phyloP scores from a whole-genome alignment of 2,797 vertebrate species.

The Vireo griseus region DNA sequence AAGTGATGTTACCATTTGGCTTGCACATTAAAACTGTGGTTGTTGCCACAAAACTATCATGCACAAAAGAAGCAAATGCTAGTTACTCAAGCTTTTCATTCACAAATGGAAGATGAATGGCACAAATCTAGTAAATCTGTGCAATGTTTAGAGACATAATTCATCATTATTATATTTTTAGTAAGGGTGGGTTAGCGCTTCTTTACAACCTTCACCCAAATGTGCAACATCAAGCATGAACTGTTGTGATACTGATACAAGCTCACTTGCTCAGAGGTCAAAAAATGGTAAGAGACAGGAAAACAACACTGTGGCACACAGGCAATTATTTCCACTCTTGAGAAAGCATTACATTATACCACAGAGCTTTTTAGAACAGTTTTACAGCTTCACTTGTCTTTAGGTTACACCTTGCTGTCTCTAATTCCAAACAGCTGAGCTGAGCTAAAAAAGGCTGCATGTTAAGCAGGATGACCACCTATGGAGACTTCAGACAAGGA shows the following conservation, averaged over 20 bases:
- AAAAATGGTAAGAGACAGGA: neutral
- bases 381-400: neutral
- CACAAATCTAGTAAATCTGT: neutral
- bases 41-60: neutral
- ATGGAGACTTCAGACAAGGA: neutral
- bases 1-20: neutral
- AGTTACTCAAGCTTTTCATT: neutral
- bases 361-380: neutral
- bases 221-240: neutral
- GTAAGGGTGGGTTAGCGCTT: neutral
- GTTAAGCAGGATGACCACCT: neutral
- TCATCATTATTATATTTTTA: neutral
- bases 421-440: neutral
- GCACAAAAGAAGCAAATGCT: neutral
- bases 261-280: neutral
- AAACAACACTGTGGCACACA: neutral
- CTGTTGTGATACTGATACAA: accelerated
- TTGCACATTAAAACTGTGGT: neutral
- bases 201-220: neutral
- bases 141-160: neutral
- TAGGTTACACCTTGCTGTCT: neutral
- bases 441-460: neutral
- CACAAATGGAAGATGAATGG: neutral
- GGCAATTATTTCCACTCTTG: neutral
- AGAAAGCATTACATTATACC: neutral